Percentiles rank a stretch among this genome's conserved stretches.
Conservation (phyloP, 2,888 invertebrate genomes). For the Formica aserva region DNA sequence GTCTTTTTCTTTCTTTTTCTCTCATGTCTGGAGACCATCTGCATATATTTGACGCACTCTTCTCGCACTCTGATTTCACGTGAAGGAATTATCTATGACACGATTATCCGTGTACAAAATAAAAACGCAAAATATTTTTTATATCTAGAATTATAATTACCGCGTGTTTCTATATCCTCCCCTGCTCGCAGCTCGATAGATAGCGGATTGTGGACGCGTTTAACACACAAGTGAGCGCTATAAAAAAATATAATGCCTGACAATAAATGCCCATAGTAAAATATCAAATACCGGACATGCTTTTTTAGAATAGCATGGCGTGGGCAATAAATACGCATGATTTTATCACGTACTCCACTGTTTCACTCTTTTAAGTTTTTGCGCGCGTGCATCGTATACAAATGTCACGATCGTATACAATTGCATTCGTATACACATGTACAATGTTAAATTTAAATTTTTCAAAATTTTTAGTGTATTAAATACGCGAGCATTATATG, state of each 20-base stretch:
- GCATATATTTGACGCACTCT: not conserved
- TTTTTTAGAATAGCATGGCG: slow-evolving; percentile 28
- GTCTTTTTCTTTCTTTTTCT: slow-evolving; percentile 47
- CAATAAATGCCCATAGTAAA: slow-evolving; percentile 26
- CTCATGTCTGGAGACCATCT: slow-evolving; percentile 4
- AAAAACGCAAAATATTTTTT: slow-evolving; percentile 3
- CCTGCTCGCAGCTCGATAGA: not conserved
- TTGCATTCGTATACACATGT: slow-evolving; percentile 61
- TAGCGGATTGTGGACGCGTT: not conserved
- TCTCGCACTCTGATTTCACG: not conserved
- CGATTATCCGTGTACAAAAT: slow-evolving; percentile 2
- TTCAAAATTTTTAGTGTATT: slow-evolving; percentile 22
- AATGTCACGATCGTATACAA: slow-evolving; percentile 79
- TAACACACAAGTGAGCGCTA: not conserved
- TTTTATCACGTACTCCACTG: not conserved
- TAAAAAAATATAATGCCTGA: not conserved
- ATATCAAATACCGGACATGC: slow-evolving; percentile 2
- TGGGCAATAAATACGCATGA: slow-evolving; percentile 14
- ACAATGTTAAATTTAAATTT: slow-evolving; percentile 67
- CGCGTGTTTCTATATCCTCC: not conserved
- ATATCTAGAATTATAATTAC: slow-evolving; percentile 10
- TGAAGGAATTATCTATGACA: not conserved
- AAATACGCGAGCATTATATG: not conserved
- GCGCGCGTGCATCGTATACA: slow-evolving; percentile 75
- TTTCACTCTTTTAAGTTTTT: not conserved